Evolutionary conservation across 2,797 vertebrate species (phyloP).

Genomic region (Mastacembelus armatus): DNA sequence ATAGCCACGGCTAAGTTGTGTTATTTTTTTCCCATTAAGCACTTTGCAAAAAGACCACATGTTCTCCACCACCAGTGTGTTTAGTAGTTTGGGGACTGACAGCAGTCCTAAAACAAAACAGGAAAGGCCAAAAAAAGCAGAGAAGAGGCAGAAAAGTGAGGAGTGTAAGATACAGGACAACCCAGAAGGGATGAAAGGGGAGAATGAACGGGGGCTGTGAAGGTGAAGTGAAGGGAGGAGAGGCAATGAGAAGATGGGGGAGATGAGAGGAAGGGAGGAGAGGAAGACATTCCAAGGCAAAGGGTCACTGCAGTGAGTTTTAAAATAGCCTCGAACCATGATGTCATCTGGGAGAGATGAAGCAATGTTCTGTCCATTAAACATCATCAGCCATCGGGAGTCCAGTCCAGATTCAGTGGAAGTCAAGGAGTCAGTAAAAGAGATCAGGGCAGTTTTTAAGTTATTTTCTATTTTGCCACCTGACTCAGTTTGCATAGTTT

Average conservation of each 20-base stretch:
- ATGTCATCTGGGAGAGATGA: conserved; percentile 71
- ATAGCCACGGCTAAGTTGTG: too few species aligned
- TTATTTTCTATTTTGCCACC: background rate
- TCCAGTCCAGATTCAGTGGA: conserved; percentile 36
- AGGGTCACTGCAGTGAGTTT: conserved; percentile 66
- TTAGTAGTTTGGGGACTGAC: background rate
- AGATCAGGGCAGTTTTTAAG: background rate
- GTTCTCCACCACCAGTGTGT: too few species aligned
- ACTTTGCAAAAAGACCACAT: too few species aligned
- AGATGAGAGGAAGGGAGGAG: conserved; percentile 20
- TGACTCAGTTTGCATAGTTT: too few species aligned
- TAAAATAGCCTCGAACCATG: conserved; percentile 77
- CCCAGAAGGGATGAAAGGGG: conserved; percentile 5
- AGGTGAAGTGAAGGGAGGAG: conserved; percentile 32
- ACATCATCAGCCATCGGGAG: conserved; percentile 25
- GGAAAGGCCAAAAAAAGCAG: background rate
- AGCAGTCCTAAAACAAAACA: background rate
- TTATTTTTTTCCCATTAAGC: too few species aligned
- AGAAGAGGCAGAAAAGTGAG: background rate
- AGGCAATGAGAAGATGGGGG: conserved; percentile 10
- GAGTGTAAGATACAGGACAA: conserved; percentile 8
- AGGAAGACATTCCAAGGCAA: conserved; percentile 24
- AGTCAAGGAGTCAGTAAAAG: conserved; percentile 11
- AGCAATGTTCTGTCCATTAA: conserved; percentile 43
- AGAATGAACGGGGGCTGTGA: conserved; percentile 16